Evolutionary conservation across 2,888 invertebrate species (phyloP), one percentile per base, ranked within the genome.

Genomic region (Amphipoea lucens): DNA sequence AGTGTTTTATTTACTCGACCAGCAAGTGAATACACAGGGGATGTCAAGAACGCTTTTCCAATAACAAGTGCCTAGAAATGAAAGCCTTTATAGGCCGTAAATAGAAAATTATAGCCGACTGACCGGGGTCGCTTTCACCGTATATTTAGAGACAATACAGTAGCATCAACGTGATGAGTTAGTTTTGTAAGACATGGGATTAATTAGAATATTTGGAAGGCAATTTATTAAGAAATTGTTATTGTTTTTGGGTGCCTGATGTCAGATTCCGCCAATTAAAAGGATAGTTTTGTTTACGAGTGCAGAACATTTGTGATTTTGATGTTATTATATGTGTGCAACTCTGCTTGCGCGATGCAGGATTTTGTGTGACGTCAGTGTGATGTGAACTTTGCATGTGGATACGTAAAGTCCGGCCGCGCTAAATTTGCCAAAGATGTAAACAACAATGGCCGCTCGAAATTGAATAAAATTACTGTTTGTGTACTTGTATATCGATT

Each of bases 81-180:
- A 94, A 93, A 93, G 93, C 93, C 91, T 95, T 95, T 95, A 95
- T 94, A 91, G 94, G 89, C 91, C 94, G 93, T 95, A 95, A 95
- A 95, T 94, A 93, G 93, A 93, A 94, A 94, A 94, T 95, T 94
- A 95, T 94, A 91, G 94, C 91, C 89, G 85, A 82, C 87, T 90
- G 89, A 90, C 88, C 85, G 82, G 90, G 92, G 92, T 93, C 92
- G 92, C 93, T 93, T 92, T 91, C 91, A 91, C 91, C 89, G 89
- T 91, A 92, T 91, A 92, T 90, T 88, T 88, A 70, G 54, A 71
- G 89, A 90, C 91, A 90, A 91, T 92, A 92, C 91, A 86, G 88
- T 75, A 88, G 84, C 85, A 81, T 83, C 79, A 74, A 79, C 57
- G 45, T 72, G 74, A 83, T 84, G 74, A 76, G 71, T 78, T 72